A percentile compares a stretch with the other conserved stretches of the same genome.
Evolutionary conservation across 2,797 vertebrate genomes (phyloP).

Genomic region (Psittacula derbiana): DNA sequence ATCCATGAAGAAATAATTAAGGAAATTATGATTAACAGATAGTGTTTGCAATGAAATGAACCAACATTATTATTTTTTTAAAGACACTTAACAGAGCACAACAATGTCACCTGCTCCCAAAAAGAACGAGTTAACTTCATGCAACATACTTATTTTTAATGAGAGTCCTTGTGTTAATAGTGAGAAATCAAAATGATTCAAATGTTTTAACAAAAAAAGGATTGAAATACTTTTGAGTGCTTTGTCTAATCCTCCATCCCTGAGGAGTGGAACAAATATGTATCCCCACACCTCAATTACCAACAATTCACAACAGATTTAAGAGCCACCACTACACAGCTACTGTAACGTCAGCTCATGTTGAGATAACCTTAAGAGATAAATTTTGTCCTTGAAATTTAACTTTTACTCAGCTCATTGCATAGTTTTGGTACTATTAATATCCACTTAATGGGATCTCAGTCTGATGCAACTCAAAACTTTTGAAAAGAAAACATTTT

Average conservation of each 20-base stretch:
- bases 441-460: neutral
- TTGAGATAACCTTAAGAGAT: neutral
- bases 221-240: neutral
- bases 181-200: neutral
- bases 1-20: conserved; percentile 84
- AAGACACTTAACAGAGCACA: neutral
- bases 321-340: neutral
- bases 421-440: neutral
- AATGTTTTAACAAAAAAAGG: neutral
- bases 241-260: neutral
- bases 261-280: neutral
- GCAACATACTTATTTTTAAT: neutral
- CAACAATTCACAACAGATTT: neutral
- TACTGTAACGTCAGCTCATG: neutral
- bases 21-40: conserved; percentile 50
- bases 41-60: neutral
- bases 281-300: neutral
- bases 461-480: neutral
- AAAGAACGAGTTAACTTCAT: neutral
- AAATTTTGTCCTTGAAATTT: neutral
- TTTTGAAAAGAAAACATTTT: neutral
- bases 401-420: neutral
- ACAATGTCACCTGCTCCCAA: neutral
- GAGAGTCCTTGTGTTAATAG: neutral
- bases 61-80: neutral